phyloP scores from a whole-genome alignment of 2,113 vertebrate species.

The Xyrauchen texanus region DNA sequence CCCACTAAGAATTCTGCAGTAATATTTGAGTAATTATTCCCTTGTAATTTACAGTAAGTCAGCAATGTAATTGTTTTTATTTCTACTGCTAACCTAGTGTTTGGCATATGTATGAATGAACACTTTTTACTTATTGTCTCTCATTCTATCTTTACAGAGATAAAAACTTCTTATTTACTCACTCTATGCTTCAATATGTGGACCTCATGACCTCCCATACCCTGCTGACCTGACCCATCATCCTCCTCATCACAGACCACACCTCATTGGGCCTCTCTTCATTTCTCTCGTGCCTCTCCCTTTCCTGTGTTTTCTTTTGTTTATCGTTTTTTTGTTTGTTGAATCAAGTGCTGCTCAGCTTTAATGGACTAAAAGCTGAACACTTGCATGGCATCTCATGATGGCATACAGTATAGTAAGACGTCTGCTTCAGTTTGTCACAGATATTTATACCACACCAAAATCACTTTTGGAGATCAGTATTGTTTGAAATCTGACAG shows the following conservation, averaged over 20 bases:
- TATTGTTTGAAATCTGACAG: slow-evolving; percentile 1
- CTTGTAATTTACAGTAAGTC: no score
- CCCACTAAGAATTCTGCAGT: no score
- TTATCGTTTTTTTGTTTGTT: neutral
- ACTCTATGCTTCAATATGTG: slow-evolving; percentile 52
- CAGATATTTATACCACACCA: slow-evolving; percentile 10
- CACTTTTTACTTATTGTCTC: slow-evolving; percentile 32
- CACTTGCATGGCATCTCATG: slow-evolving; percentile 22
- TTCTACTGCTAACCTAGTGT: no score
- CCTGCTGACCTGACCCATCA: slow-evolving; percentile 54
- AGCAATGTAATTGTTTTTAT: no score
- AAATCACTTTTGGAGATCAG: slow-evolving; percentile 12
- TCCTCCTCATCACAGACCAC: slow-evolving; percentile 68
- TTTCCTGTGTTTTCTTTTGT: slow-evolving; percentile 39
- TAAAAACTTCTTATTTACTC: slow-evolving; percentile 67
- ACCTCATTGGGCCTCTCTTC: slow-evolving; percentile 40
- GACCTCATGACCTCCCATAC: slow-evolving; percentile 45
- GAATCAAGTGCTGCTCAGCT: slow-evolving; percentile 35
- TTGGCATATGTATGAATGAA: neutral
- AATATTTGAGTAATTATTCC: no score
- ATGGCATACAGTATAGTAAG: slow-evolving; percentile 2
- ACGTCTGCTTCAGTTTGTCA: no score
- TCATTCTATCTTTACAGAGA: slow-evolving; percentile 73
- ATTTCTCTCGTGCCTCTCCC: slow-evolving; percentile 56
- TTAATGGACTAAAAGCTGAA: slow-evolving; percentile 19